Evolutionary conservation across 2,888 invertebrate genomes (phyloP), one percentile per base, ranked within the genome.

Genomic region (Amblyteles armatorius): DNA sequence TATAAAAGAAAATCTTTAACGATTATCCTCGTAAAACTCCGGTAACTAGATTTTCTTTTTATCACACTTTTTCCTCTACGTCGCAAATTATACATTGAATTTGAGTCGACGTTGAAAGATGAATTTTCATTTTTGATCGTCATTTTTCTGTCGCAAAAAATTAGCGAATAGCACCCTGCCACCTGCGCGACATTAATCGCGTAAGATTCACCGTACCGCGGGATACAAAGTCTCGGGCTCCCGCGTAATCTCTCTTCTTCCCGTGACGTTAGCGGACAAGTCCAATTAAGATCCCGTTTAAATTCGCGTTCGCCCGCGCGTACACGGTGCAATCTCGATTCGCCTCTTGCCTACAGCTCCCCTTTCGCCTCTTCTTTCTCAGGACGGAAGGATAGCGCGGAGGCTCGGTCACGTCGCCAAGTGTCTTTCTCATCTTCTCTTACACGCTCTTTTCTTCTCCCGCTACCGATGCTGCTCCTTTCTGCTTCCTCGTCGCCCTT

Each of bases 251-350:
- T 74, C 74, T 72, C 26, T 50, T 40, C n/a, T 65, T 63, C 65
- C 44, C 79, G 79, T 76, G 82, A 82, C 82, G 85, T 71, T 79
- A 79, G 82, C 76, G 79, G 82, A 82, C 85, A 85, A 82, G 67
- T 85, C 79, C 85, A 85, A 85, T 85, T 85, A 85, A 85, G 76
- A 85, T 85, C 85, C 85, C 85, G 85, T 85, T 85, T 85, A 82
- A 85, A 85, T 85, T 85, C 82, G 82, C 83, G 78, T 68, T 78
- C 68, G 72, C 78, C 67, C 50, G 73, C 79, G 79, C 80, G 76
- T 83, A 83, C 80, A 55, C 76, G 79, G 48, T 71, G 76, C 79
- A 85, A 82, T 85, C 76, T 79, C 82, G 84, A 79, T 71, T 79
- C 71, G 48, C 67, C 65, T 26, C 79, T 69, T 69, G 29, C 50